Evolutionary conservation across 2,888 invertebrate species (phyloP).

Genomic region (Dryadula phaetusa): DNA sequence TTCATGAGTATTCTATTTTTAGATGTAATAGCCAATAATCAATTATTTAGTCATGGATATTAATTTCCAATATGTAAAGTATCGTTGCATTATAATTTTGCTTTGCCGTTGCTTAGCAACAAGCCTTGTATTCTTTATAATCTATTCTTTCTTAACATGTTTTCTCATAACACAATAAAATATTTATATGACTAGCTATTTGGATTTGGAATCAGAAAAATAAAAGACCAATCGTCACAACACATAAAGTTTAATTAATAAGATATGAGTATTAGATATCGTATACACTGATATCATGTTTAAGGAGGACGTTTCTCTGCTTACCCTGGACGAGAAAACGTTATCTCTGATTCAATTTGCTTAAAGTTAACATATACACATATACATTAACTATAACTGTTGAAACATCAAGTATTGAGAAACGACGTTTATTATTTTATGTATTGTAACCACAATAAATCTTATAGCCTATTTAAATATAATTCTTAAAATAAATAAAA

Average conservation of each 20-base stretch:
- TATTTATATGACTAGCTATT: too few relatives aligned
- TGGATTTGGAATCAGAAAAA: too few relatives aligned
- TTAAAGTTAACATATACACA: constrained; percentile 29
- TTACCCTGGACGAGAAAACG: constrained; percentile 30
- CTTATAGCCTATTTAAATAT: neutral
- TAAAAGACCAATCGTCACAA: constrained; percentile 25
- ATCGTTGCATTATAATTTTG: too few relatives aligned
- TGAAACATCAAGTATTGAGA: constrained; percentile 20
- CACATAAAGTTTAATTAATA: constrained; percentile 29
- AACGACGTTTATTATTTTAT: constrained; percentile 7
- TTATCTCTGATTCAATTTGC: constrained; percentile 18
- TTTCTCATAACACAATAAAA: too few relatives aligned
- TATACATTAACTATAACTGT: constrained; percentile 1
- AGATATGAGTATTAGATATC: constrained; percentile 15
- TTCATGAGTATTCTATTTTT: too few relatives aligned
- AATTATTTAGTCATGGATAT: too few relatives aligned
- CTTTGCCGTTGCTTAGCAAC: too few relatives aligned
- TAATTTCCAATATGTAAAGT: too few relatives aligned
- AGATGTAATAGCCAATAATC: too few relatives aligned
- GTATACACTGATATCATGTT: constrained; percentile 14
- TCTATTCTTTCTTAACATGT: too few relatives aligned
- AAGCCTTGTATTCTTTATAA: too few relatives aligned
- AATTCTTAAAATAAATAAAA: neutral
- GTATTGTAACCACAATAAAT: neutral
- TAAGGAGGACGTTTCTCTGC: constrained; percentile 20